Base-by-base conservation (phyloP, 2,113 vertebrate genomes). In the Dendrocopos noguchii region DNA sequence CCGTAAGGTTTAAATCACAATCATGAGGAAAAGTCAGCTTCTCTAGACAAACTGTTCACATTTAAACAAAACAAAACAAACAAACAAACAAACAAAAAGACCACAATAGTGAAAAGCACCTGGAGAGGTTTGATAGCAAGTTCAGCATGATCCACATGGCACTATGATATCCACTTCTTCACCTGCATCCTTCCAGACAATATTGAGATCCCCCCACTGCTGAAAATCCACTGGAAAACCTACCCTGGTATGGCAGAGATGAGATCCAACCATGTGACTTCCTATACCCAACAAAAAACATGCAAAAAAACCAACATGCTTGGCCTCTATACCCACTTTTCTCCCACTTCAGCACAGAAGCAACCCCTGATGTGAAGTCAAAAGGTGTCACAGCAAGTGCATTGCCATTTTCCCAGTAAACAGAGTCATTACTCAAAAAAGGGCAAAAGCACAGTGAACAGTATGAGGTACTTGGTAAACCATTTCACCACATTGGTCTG, bases 401-500 rank as follows among this genome's bases (percentile, higher is more conserved):
- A 0, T 71, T 80, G 46, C 59, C 80, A 27, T 61, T 81, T 85
- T 92, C 76, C 84, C 84, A 75, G 24, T 25, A 81, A 60, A 93
- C 60, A 88, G 19, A 79, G 29, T 24, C 59, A 57, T 75, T 78
- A 72, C 44, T 87, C 47, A 47, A 84, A 81, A 61, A 88, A 93
- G 15, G 66, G 66, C 66, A 88, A 79, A 84, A 87, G 78, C 50
- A 14, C 70, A 46, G 17, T 19, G 52, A 64, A 29, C 31, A 47
- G 50, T 10, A 33, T 64, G n/a, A 92, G 85, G 77, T 65, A 29
- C 76, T 93, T 2, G 7, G 84, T 87, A 91, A 92, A 94, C 87
- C 89, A 84, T 87, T 84, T 91, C 55, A 79, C 78, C 78, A 61
- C 87, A 68, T 61, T 61, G 77, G 78, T 78, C 70, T 92, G 89